Evolutionary conservation across 2,797 vertebrate genomes (phyloP).

Genomic region (Bovichtus variegatus): DNA sequence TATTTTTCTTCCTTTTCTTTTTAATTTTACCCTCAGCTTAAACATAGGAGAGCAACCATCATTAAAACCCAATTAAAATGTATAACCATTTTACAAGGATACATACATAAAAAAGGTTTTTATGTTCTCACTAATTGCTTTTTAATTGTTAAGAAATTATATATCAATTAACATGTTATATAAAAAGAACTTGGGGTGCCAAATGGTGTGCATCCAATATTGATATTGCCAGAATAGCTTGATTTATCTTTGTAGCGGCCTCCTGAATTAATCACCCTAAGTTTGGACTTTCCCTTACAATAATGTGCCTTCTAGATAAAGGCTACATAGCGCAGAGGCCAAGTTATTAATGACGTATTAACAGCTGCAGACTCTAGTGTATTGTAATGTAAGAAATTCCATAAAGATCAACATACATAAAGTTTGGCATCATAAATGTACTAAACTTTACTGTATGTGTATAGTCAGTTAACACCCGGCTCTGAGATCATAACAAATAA

Average conservation of each 20-base stretch:
- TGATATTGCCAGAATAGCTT: not conserved
- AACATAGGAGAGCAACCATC: not conserved
- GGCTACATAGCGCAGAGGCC: not conserved
- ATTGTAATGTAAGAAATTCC: not conserved
- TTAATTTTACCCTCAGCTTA: constrained; percentile 4
- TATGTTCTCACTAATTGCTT: constrained; percentile 36
- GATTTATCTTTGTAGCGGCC: constrained; percentile 3
- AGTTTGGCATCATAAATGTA: not conserved
- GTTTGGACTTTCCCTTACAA: not conserved
- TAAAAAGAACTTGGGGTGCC: constrained; percentile 10
- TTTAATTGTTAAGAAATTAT: constrained; percentile 49
- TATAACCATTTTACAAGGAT: constrained; percentile 14
- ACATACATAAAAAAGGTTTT: constrained; percentile 25
- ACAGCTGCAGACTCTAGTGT: not conserved
- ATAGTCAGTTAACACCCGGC: too few species aligned
- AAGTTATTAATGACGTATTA: not conserved
- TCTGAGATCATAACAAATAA: not conserved
- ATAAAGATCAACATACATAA: not conserved
- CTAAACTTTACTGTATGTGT: not conserved
- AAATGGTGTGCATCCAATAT: constrained; percentile 25
- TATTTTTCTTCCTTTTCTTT: not conserved
- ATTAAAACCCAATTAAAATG: constrained; percentile 34
- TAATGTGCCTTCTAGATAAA: not conserved
- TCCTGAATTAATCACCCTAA: constrained; percentile 18
- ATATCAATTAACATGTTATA: constrained; percentile 18